Evolutionary conservation across 1,140 invertebrate genomes (phyloP).

Genomic region (Pseudomyrmex pallidus): DNA sequence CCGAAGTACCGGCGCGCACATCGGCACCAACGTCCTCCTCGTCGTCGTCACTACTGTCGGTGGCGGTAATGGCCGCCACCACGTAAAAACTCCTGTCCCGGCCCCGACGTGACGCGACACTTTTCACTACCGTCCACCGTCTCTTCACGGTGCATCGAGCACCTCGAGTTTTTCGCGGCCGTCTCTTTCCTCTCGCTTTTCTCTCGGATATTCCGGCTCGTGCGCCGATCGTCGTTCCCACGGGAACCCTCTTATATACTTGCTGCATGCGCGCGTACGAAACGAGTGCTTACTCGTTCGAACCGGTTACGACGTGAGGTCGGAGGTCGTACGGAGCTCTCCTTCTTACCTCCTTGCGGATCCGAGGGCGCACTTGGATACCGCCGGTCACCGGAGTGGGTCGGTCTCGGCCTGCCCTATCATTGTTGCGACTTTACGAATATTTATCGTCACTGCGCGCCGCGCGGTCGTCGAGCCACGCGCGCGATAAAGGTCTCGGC

Average conservation of each 20-base stretch:
- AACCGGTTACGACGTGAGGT: conserved; percentile 71
- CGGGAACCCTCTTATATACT: conserved; percentile 44
- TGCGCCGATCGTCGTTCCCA: conserved; percentile 62
- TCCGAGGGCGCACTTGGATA: conserved; percentile 29
- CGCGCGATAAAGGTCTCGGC: conserved; percentile 36
- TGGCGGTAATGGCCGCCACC: conserved; percentile 33
- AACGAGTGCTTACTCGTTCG: conserved; percentile 58
- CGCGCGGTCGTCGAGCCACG: neutral
- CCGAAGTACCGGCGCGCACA: conserved; percentile 25
- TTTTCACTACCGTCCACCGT: conserved; percentile 11
- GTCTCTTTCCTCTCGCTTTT: neutral
- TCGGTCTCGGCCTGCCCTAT: conserved; percentile 55
- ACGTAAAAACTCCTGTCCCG: conserved; percentile 27
- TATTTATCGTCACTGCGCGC: conserved; percentile 57
- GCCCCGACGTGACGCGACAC: conserved; percentile 9
- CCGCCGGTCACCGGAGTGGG: conserved; percentile 46
- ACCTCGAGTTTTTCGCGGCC: conserved; percentile 34
- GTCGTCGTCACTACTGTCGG: conserved; percentile 2
- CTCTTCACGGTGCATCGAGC: neutral
- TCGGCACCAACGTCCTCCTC: conserved; percentile 30
- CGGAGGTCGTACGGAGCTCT: conserved; percentile 64
- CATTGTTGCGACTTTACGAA: conserved; percentile 65
- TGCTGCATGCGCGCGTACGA: conserved; percentile 43
- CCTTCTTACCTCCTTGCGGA: conserved; percentile 29
- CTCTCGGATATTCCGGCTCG: conserved; percentile 52